Base-by-base conservation (phyloP, 1,140 invertebrate genomes). In the Wasmannia auropunctata region DNA sequence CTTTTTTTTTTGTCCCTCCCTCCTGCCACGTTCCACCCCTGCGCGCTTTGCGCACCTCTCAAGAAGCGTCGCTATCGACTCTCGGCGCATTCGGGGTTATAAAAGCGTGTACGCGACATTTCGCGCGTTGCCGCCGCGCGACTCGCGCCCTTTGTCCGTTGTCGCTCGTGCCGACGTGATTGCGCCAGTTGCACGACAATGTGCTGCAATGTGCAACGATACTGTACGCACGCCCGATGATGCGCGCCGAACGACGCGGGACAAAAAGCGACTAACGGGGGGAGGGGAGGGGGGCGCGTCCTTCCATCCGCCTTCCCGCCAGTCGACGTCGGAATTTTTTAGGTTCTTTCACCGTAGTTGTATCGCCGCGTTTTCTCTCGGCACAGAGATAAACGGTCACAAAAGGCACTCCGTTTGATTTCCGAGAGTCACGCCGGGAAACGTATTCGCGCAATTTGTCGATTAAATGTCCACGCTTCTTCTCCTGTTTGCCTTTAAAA, bases 101-200 rank as follows among this genome's bases (percentile, higher is more conserved):
- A 76, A 85, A 89, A 86, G 77, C 76, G 88, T n/a, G n/a, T 87
- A 84, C 88, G 74, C 81, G 75, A 69, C 85, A 54, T 86, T 87
- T 86, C 76, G 49, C 80, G 65, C 28, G n/a, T n/a, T n/a, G 16
- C 46, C 65, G 69, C 31, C 46, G 60, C 34, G 58, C 37, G 51
- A 49, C 46, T 65, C 65, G 80, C 76, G 69, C 34, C 86, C 72
- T 90, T 90, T 90, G 88, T 67, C 43, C 69, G 28, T 77, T 56
- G 69, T 67, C 80, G 86, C 70, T 86, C 65, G 86, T 85, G 67
- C 69, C 46, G 51, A 51, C 31, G 43, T 7, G 40, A 62, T 40
- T 81, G 51, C 65, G 46, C 46, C 34, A 40, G 49, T 70, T 80
- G 49, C 65, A 54, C 65, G 25, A 46, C 34, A n/a, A n/a, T n/a